phyloP scores from a whole-genome alignment of 2,113 vertebrate species.

The Opisthocomus hoazin region DNA sequence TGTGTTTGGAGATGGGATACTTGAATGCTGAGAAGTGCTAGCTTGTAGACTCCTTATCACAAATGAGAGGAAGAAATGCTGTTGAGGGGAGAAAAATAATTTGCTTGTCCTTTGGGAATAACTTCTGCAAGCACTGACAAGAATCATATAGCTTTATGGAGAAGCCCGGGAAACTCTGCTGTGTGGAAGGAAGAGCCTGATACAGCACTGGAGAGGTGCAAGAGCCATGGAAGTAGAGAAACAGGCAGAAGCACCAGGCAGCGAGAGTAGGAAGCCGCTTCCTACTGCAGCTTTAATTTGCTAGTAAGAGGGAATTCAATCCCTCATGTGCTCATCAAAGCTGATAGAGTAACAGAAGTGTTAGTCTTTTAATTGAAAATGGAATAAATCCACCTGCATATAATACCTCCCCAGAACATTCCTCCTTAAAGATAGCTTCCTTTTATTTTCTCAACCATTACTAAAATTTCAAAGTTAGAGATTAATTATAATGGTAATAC shows the following conservation, averaged over 20 bases:
- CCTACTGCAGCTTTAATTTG: background rate
- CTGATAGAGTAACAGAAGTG: background rate
- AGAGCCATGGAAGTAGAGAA: background rate
- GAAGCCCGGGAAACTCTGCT: background rate
- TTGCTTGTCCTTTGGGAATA: background rate
- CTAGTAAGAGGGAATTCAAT: background rate
- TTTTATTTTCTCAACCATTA: background rate
- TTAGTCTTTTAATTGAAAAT: background rate
- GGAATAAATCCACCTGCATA: background rate
- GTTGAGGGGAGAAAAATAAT: background rate
- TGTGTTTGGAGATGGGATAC: background rate
- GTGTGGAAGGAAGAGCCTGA: background rate
- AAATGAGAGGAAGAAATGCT: background rate
- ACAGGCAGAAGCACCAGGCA: background rate
- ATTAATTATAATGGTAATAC: constrained; percentile 54
- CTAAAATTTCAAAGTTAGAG: constrained; percentile 36
- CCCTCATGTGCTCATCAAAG: background rate
- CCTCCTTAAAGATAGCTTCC: background rate
- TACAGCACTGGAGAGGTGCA: background rate
- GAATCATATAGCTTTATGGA: background rate
- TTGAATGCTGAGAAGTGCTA: background rate
- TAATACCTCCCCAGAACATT: background rate
- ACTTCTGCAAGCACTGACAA: background rate
- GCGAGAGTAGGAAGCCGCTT: background rate
- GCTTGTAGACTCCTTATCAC: background rate